These are phyloP conservation scores for Molorchus minor DNA, from an alignment of 2,888 invertebrate species.

Conservation along the genomic window DNA sequence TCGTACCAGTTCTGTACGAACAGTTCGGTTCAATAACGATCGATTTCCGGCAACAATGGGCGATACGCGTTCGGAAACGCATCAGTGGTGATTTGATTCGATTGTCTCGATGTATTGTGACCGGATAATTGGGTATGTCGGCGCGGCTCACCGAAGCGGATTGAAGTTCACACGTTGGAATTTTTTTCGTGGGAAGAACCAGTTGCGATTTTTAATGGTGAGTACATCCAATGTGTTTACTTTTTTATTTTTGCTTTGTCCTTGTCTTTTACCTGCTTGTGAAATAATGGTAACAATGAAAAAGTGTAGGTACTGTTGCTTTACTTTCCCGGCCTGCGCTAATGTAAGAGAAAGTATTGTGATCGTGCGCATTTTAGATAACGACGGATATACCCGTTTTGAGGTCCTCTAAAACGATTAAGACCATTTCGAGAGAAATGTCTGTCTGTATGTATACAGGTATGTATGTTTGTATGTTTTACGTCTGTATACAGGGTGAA, in stretches of 20 bases:
- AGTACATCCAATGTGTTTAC: too few relatives aligned
- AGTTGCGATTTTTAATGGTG: not conserved
- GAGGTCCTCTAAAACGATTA: too few relatives aligned
- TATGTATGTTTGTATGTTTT: too few relatives aligned
- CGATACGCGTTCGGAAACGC: slow-evolving; percentile 27
- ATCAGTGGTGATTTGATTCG: slow-evolving; percentile 37
- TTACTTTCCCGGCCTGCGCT: too few relatives aligned
- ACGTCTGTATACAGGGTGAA: too few relatives aligned
- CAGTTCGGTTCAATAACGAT: not conserved
- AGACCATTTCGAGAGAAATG: too few relatives aligned
- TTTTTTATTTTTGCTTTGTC: not conserved
- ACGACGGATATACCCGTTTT: too few relatives aligned
- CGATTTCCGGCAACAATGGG: slow-evolving; percentile 21
- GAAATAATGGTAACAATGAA: not conserved
- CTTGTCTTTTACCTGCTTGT: not conserved
- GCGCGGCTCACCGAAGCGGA: slow-evolving; percentile 13
- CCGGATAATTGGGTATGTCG: slow-evolving; percentile 31
- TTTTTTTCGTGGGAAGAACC: slow-evolving; percentile 15
- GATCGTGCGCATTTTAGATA: too few relatives aligned
- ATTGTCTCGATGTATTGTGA: slow-evolving; percentile 37
- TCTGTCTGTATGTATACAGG: too few relatives aligned
- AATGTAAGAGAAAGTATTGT: too few relatives aligned
- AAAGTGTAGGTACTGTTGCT: too few relatives aligned
- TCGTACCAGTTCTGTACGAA: too few relatives aligned
- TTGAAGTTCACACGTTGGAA: slow-evolving; percentile 1